phyloP scores from a whole-genome alignment of 2,113 vertebrate species.

The Malurus elegans region DNA sequence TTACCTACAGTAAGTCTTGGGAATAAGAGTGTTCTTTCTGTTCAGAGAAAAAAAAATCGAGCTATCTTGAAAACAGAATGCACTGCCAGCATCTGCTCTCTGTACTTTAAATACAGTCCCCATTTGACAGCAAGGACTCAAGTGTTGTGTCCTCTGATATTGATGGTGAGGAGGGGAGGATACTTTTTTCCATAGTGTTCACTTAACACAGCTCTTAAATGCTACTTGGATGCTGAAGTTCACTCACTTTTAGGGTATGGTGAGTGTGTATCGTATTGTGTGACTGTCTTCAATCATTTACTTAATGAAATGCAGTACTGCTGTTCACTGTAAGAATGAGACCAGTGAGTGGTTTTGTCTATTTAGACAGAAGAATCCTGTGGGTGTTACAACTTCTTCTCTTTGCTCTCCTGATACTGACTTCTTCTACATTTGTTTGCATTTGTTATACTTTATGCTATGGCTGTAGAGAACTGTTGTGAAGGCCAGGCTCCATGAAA shows the following conservation, averaged over 20 bases:
- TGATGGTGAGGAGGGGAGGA: background rate
- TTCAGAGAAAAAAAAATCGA: background rate
- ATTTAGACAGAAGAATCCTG: background rate
- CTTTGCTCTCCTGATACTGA: background rate
- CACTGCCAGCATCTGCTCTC: background rate
- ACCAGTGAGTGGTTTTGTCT: background rate
- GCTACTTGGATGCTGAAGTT: background rate
- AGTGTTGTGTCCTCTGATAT: background rate
- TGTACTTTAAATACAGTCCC: background rate
- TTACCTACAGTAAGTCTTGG: background rate
- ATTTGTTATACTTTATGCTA: background rate
- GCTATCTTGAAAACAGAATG: background rate
- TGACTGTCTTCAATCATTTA: background rate
- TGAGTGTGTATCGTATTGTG: background rate
- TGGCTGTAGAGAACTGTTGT: background rate
- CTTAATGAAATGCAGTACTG: background rate
- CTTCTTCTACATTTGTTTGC: background rate
- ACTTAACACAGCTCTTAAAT: background rate
- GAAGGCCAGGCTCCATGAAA: background rate
- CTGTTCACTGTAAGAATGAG: background rate
- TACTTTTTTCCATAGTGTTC: background rate
- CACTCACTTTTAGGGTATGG: background rate
- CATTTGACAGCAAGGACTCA: background rate
- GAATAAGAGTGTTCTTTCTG: background rate
- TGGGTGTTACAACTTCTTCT: fast-evolving